phyloP scores from a whole-genome alignment of 2,113 vertebrate species.

The Aegypius monachus region DNA sequence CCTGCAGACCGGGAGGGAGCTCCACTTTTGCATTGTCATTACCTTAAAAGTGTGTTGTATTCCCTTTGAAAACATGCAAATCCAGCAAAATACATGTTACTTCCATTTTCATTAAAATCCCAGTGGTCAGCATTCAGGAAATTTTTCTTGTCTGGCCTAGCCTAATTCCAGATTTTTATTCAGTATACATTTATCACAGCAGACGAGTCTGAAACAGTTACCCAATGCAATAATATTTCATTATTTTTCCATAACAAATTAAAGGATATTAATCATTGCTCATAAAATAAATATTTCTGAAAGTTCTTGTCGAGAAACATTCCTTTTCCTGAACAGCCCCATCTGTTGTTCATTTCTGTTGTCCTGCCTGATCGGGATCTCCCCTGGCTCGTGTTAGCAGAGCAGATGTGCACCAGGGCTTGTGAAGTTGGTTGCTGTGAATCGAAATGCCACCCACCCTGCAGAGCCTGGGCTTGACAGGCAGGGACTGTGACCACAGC shows the following conservation, averaged over 20 bases:
- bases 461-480: neutral
- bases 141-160: neutral
- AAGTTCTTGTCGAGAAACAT: neutral
- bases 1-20: neutral
- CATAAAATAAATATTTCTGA: constrained; percentile 8
- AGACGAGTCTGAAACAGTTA: neutral
- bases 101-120: neutral
- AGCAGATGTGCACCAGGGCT: neutral
- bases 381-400: fast-evolving
- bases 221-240: neutral
- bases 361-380: neutral
- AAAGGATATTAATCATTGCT: neutral
- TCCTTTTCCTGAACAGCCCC: neutral
- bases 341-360: neutral
- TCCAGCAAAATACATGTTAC: neutral
- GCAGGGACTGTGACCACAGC: neutral
- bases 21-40: neutral
- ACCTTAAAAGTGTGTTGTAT: neutral
- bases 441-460: fast-evolving
- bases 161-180: neutral
- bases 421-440: neutral
- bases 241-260: neutral
- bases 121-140: neutral
- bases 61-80: neutral
- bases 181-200: neutral